These are phyloP conservation scores for Procambarus virginalis DNA, from an alignment of 1,140 invertebrate genomes.

Conservation along the genomic window DNA sequence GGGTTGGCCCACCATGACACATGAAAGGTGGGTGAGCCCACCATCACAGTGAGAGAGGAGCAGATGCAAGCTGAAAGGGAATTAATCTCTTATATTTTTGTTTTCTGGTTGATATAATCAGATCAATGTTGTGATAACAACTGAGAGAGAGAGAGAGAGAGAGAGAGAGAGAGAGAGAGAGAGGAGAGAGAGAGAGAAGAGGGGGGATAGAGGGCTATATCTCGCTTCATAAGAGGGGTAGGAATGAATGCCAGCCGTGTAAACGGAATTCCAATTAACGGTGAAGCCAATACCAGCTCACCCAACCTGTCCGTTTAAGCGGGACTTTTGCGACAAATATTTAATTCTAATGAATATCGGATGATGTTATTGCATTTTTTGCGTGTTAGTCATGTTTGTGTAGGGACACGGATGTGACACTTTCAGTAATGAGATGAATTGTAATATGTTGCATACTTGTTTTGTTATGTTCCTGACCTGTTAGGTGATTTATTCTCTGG, in stretches of 20 bases:
- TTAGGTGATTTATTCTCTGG: too few species aligned
- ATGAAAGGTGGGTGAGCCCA: too few species aligned
- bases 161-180: background rate
- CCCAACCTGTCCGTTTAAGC: background rate
- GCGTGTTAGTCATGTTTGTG: background rate
- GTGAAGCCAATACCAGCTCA: conserved; percentile 3
- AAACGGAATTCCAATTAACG: conserved; percentile 39
- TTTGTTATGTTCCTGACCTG: too few species aligned
- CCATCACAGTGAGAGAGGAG: too few species aligned
- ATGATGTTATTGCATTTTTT: conserved; percentile 22
- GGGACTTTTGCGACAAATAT: conserved; percentile 22
- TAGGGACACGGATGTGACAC: too few species aligned
- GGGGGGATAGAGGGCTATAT: background rate
- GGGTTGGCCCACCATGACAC: too few species aligned
- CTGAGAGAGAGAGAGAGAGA: background rate
- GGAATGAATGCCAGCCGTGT: conserved; percentile 8
- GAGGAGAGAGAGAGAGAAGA: background rate
- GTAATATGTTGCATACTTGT: too few species aligned
- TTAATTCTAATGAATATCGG: conserved; percentile 22
- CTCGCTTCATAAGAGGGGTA: background rate
- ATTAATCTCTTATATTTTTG: too few species aligned
- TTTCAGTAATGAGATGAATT: too few species aligned
- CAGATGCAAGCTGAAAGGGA: too few species aligned
- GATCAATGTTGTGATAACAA: background rate
- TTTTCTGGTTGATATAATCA: too few species aligned